Conservation (phyloP, 2,113 vertebrate species). For the Lipophrys pholis region DNA sequence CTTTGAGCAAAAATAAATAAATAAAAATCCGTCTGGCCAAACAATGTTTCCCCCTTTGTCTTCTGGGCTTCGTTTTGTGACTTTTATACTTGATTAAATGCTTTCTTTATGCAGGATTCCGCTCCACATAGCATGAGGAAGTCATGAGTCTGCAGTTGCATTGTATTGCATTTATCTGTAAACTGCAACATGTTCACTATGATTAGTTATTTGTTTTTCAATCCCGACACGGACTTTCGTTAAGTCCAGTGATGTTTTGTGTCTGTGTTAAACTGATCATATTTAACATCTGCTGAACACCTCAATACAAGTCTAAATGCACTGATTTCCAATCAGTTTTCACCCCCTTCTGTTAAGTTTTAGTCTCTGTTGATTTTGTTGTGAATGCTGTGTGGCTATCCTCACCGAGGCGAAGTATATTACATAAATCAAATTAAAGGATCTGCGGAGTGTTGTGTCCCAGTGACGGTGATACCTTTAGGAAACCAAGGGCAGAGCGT, state of each 20-base stretch:
- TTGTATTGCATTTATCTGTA: neutral
- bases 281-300: no score
- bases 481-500: neutral
- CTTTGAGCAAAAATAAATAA: neutral
- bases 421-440: slow-evolving; percentile 70
- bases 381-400: slow-evolving; percentile 27
- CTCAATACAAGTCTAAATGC: no score
- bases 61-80: neutral
- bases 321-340: no score
- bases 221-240: no score
- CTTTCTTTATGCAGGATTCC: neutral
- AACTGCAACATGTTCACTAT: neutral
- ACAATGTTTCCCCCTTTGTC: no score
- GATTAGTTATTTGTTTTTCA: neutral
- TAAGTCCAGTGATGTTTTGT: neutral
- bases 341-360: no score
- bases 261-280: no score
- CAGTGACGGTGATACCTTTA: slow-evolving; percentile 16
- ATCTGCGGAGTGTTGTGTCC: slow-evolving; percentile 48
- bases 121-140: neutral
- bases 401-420: slow-evolving; percentile 44
- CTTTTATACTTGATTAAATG: neutral
- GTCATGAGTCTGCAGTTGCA: neutral
- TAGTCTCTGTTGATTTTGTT: neutral
- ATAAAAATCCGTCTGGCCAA: neutral